Conservation (phyloP, 2,113 vertebrate species). For the Alligator mississippiensis region DNA sequence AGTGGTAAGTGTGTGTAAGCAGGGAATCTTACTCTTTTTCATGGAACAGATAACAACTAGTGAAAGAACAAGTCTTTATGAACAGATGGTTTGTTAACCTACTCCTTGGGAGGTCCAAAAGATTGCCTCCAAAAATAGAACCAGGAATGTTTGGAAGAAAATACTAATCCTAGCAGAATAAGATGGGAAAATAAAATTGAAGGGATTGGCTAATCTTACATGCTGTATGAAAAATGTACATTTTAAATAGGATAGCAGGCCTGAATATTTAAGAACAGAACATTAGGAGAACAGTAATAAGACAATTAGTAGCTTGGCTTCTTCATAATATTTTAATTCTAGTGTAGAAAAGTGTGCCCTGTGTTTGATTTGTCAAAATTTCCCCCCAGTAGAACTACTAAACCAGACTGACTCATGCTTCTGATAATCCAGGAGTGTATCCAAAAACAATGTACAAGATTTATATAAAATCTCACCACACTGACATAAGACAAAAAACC, state of each 20-base stretch:
- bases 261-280: slow-evolving; percentile 17
- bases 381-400: slow-evolving; percentile 44
- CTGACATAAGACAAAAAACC: neutral
- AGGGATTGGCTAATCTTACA: neutral
- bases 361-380: slow-evolving; percentile 17
- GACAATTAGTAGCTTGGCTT: slow-evolving; percentile 17
- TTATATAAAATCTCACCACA: slow-evolving; percentile 21
- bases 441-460: slow-evolving; percentile 40
- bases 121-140: neutral
- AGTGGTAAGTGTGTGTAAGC: neutral
- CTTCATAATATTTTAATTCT: slow-evolving; percentile 24
- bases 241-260: slow-evolving; percentile 1
- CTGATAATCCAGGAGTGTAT: slow-evolving; percentile 41
- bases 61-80: neutral
- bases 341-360: slow-evolving; percentile 36
- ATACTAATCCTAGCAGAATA: slow-evolving; percentile 37
- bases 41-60: neutral
- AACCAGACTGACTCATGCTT: slow-evolving; percentile 33
- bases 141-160: neutral
- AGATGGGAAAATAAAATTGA: neutral
- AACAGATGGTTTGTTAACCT: neutral
- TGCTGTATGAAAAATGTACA: slow-evolving; percentile 1
- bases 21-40: neutral
- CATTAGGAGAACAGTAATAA: neutral
- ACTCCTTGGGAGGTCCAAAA: neutral